Evolutionary conservation across 2,797 vertebrate genomes (phyloP).

Genomic region (Darevskia mixta): DNA sequence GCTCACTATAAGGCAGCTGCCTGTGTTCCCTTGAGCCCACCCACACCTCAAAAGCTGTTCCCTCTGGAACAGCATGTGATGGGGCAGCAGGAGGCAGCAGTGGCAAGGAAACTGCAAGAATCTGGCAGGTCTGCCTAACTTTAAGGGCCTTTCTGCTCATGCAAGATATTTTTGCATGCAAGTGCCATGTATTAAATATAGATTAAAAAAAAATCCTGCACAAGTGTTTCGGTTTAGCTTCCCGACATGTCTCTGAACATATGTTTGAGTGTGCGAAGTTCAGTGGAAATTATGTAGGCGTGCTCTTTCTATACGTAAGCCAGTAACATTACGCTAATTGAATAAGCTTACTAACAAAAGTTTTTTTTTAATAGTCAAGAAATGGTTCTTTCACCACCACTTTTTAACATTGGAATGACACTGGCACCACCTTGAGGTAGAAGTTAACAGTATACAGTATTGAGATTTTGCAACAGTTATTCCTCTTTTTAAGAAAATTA

Average conservation of each 20-base stretch:
- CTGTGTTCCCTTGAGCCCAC: background rate
- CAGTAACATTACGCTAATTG: background rate
- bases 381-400: background rate
- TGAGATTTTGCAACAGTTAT: background rate
- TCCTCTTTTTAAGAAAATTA: background rate
- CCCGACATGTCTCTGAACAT: background rate
- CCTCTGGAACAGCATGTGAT: background rate
- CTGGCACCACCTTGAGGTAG: slow-evolving; percentile 67
- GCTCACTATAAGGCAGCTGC: too few species aligned
- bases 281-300: slow-evolving; percentile 27
- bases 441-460: background rate
- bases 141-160: background rate
- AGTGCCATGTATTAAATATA: background rate
- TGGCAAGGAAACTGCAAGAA: too few species aligned
- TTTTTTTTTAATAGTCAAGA: background rate
- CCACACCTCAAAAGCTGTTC: background rate
- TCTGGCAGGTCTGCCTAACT: too few species aligned
- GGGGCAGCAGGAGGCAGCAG: background rate
- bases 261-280: slow-evolving; percentile 20
- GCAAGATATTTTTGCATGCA: background rate
- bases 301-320: background rate
- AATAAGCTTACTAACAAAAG: background rate
- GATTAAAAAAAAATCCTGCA: background rate
- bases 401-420: slow-evolving; percentile 44
- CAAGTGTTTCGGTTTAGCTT: slow-evolving; percentile 16